Conservation (phyloP, 2,797 vertebrate species). For the Girardinus metallicus region DNA sequence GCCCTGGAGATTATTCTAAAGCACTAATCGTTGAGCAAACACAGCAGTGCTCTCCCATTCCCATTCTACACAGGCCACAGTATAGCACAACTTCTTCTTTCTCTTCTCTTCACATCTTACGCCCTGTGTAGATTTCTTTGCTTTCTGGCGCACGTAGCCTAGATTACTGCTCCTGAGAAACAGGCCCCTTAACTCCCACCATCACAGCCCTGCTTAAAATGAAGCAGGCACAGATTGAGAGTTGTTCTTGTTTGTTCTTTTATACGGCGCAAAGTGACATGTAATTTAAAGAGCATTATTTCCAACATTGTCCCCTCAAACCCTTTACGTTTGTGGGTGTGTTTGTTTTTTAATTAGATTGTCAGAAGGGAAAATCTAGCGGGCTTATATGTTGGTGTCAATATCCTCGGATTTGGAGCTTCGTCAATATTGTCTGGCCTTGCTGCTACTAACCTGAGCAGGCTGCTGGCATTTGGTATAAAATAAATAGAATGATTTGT, state of each 20-base stretch:
- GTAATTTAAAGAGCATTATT: constrained; percentile 84
- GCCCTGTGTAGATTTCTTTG: constrained; percentile 69
- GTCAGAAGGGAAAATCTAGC: constrained; percentile 77
- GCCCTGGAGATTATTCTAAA: constrained; percentile 99
- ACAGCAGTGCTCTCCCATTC: constrained; percentile 98
- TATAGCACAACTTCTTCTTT: constrained; percentile 89
- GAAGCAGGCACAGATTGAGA: constrained; percentile 58
- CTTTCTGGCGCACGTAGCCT: constrained; percentile 71
- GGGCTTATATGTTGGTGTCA: constrained; percentile 81
- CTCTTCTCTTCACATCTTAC: constrained; percentile 71
- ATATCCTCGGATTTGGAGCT: constrained; percentile 83
- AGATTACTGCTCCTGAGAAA: constrained; percentile 77
- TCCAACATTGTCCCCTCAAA: constrained; percentile 80
- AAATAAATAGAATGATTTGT: constrained; percentile 88
- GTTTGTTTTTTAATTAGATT: constrained; percentile 87
- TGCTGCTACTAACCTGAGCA: constrained; percentile 80
- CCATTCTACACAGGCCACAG: constrained; percentile 93
- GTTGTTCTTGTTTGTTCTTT: constrained; percentile 70
- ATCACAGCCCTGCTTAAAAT: constrained; percentile 57
- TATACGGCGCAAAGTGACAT: constrained; percentile 76
- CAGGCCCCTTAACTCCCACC: constrained; percentile 62
- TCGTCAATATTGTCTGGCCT: constrained; percentile 83
- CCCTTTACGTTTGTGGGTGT: constrained; percentile 82
- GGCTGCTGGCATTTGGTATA: constrained; percentile 85
- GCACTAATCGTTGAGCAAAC: constrained; percentile 99